These are phyloP conservation scores for Terrapene triunguis DNA, from an alignment of 2,113 vertebrate species.

Conservation along the genomic window DNA sequence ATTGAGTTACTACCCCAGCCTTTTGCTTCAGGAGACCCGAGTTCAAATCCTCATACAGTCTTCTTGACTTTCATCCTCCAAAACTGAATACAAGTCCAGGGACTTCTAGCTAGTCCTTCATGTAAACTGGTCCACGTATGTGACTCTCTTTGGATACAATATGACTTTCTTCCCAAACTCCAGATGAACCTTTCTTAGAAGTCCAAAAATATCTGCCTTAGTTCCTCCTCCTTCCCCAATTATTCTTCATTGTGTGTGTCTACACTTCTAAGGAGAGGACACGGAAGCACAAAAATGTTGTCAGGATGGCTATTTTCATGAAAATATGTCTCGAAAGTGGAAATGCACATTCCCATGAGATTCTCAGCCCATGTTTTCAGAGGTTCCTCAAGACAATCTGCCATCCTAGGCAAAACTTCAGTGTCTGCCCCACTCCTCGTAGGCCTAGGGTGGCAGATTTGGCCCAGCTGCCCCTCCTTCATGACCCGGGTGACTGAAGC, in stretches of 20 bases:
- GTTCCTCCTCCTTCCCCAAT: not conserved
- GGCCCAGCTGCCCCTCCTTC: not conserved
- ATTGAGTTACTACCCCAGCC: not conserved
- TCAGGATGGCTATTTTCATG: not conserved
- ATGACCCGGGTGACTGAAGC: not conserved
- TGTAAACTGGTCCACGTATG: not conserved
- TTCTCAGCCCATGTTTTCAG: rapidly evolving
- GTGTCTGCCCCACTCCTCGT: not conserved
- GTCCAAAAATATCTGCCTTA: rapidly evolving
- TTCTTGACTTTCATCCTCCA: no score
- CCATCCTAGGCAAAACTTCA: not conserved
- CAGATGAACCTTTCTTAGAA: no score
- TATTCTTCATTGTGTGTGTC: not conserved
- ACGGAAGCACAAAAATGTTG: not conserved
- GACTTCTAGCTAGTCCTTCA: not conserved
- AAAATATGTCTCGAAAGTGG: not conserved
- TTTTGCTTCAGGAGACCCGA: not conserved
- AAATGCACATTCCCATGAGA: not conserved
- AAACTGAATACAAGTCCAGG: not conserved
- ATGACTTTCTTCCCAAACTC: not conserved
- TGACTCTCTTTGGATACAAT: not conserved
- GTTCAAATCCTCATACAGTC: not conserved
- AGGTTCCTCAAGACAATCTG: not conserved
- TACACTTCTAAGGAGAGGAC: not conserved
- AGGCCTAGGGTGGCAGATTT: not conserved